Percentiles rank a stretch among this genome's conserved stretches.
Conservation (phyloP, 2,797 vertebrate genomes). For the Malacoctenus gilli region DNA sequence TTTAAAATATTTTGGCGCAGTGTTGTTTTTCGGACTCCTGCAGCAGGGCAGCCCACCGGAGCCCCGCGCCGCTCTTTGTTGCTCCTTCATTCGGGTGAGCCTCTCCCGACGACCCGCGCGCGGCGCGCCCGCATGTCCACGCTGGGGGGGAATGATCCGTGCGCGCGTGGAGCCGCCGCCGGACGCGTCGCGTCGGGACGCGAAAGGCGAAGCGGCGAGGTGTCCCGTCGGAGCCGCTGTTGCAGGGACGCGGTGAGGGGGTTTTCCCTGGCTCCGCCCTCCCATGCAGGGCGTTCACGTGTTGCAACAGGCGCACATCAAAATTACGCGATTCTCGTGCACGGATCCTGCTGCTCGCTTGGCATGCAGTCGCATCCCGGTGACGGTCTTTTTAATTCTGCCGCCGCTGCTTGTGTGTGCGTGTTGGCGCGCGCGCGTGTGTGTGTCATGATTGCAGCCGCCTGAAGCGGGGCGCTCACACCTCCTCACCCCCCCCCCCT, state of each 20-base stretch:
- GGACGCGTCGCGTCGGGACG: no score
- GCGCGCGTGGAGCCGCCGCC: constrained; percentile 11
- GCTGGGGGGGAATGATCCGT: no score
- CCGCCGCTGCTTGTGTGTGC: no score
- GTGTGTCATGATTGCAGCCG: constrained; percentile 4
- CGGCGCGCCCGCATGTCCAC: no score
- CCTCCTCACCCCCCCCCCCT: neutral
- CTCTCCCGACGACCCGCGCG: no score
- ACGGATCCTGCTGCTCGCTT: constrained; percentile 59
- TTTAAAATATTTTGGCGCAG: constrained; percentile 12
- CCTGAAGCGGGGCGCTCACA: neutral
- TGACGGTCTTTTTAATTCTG: no score
- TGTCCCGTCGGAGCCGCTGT: constrained; percentile 70
- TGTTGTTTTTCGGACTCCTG: constrained; percentile 54
- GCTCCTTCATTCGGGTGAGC: neutral
- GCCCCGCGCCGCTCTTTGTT: constrained; percentile 39
- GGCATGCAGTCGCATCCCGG: constrained; percentile 10
- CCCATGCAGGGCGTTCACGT: constrained; percentile 78
- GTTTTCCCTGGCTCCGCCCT: constrained; percentile 97
- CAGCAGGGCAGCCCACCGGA: constrained; percentile 50
- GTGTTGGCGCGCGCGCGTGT: no score
- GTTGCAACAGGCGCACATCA: constrained; percentile 68
- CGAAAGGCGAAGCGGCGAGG: neutral
- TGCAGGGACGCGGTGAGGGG: constrained; percentile 87
- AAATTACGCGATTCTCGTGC: constrained; percentile 64